Conservation (phyloP, 2,888 invertebrate genomes). For the Thereva unica region DNA sequence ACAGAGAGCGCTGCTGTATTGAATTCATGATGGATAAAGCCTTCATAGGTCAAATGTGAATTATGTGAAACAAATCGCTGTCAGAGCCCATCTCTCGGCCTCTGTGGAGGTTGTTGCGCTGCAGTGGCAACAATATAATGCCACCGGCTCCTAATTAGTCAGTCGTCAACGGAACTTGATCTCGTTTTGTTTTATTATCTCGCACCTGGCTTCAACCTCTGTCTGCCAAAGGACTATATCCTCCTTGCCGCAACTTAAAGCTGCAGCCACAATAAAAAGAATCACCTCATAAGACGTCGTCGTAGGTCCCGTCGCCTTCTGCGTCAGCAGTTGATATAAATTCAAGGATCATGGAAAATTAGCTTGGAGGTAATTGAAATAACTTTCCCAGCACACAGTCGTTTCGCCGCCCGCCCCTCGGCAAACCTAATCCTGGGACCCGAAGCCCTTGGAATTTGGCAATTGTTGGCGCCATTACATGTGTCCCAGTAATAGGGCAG, state of each 20-base stretch:
- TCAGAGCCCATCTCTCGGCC: not conserved
- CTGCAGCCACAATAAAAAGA: conserved; percentile 8
- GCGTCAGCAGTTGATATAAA: conserved; percentile 34
- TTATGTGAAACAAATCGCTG: conserved; percentile 24
- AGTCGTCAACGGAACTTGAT: no score
- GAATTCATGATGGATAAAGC: not conserved
- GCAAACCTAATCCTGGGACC: conserved; percentile 20
- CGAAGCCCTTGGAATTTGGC: conserved; percentile 31
- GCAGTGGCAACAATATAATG: no score
- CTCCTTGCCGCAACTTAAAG: conserved; percentile 3
- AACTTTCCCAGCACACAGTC: conserved; percentile 9
- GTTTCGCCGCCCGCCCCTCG: not conserved
- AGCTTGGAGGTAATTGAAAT: conserved; percentile 33
- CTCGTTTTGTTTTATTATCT: no score
- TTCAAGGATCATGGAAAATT: conserved; percentile 32
- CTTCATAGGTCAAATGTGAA: conserved; percentile 19
- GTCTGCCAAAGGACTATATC: not conserved
- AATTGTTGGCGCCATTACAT: conserved; percentile 34
- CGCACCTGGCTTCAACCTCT: no score
- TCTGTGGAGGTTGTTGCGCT: no score
- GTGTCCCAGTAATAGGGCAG: conserved; percentile 30
- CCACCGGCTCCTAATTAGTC: no score
- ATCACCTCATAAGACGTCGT: conserved; percentile 25
- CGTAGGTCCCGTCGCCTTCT: not conserved
- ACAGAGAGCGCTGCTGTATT: not conserved